Evolutionary conservation across 2,797 vertebrate species (phyloP).

Genomic region (Arremon brunneinucha): DNA sequence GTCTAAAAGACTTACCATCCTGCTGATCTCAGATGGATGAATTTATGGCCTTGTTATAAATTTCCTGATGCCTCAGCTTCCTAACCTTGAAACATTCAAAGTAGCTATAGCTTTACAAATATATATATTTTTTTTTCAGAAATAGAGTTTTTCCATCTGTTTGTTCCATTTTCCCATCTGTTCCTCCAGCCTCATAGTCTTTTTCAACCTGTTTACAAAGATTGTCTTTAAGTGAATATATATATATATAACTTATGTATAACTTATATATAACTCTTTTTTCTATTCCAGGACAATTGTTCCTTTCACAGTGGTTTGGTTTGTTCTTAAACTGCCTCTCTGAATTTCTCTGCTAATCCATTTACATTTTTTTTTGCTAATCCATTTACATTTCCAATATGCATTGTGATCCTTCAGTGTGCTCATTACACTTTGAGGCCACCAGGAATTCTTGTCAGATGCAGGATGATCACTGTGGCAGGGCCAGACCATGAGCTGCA

Average conservation of each 20-base stretch:
- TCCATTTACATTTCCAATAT: neutral
- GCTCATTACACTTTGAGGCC: accelerated
- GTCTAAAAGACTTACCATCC: neutral
- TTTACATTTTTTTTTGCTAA: neutral
- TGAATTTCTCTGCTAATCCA: neutral
- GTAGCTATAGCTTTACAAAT: constrained; percentile 72
- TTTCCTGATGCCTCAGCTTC: constrained; percentile 62
- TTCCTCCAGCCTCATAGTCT: constrained; percentile 68
- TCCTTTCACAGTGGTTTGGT: neutral
- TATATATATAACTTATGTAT: neutral
- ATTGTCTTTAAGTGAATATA: constrained; percentile 62
- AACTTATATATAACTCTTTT: neutral
- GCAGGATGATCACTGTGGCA: neutral
- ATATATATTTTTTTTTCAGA: constrained; percentile 48
- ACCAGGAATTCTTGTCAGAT: neutral
- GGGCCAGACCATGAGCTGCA: neutral
- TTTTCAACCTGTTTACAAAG: constrained; percentile 68
- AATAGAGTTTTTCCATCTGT: constrained; percentile 78
- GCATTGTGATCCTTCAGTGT: neutral
- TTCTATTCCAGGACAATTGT: neutral
- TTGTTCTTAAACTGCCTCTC: neutral
- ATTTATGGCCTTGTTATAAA: constrained; percentile 60
- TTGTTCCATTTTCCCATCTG: constrained; percentile 78
- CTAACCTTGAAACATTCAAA: constrained; percentile 64
- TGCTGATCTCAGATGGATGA: neutral